A percentile compares a stretch with the other conserved stretches of the same genome.
Conservation (phyloP, 1,140 invertebrate genomes). For the Tetramorium alpestre region DNA sequence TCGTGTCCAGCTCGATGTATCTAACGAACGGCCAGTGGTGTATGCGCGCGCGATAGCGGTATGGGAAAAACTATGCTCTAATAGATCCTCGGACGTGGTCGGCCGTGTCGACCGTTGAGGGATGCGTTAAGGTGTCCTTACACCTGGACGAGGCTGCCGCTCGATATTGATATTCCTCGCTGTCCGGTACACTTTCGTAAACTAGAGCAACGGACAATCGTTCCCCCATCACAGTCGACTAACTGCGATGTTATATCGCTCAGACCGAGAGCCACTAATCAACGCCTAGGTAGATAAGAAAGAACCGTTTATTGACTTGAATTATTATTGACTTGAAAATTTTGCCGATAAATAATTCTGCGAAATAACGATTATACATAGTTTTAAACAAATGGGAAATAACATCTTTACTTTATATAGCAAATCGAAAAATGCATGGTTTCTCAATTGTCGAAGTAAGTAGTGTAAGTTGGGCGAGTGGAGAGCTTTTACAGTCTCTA, state of each 20-base stretch:
- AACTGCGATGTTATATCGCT: neutral
- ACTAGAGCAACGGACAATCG: conserved; percentile 77
- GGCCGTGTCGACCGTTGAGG: conserved; percentile 62
- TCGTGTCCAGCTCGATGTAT: conserved; percentile 64
- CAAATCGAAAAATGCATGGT: neutral
- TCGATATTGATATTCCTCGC: conserved; percentile 62
- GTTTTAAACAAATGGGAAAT: neutral
- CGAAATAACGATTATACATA: neutral
- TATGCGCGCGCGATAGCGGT: conserved; percentile 34
- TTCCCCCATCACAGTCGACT: conserved; percentile 47
- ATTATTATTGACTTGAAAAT: neutral
- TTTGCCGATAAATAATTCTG: neutral
- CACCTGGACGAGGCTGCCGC: conserved; percentile 65
- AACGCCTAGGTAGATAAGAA: neutral
- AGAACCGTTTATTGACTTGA: neutral
- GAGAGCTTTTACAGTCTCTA: no score
- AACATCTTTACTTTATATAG: neutral
- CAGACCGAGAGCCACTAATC: neutral
- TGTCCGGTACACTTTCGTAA: conserved; percentile 75
- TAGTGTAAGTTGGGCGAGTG: no score
- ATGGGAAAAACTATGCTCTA: conserved; percentile 60
- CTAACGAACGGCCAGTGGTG: conserved; percentile 50
- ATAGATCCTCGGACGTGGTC: conserved; percentile 34
- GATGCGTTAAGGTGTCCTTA: conserved; percentile 61
- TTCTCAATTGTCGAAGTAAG: no score